Percentiles rank a stretch among this genome's conserved stretches.
Conservation (phyloP, 2,797 vertebrate species). For the Limnodromus scolopaceus region DNA sequence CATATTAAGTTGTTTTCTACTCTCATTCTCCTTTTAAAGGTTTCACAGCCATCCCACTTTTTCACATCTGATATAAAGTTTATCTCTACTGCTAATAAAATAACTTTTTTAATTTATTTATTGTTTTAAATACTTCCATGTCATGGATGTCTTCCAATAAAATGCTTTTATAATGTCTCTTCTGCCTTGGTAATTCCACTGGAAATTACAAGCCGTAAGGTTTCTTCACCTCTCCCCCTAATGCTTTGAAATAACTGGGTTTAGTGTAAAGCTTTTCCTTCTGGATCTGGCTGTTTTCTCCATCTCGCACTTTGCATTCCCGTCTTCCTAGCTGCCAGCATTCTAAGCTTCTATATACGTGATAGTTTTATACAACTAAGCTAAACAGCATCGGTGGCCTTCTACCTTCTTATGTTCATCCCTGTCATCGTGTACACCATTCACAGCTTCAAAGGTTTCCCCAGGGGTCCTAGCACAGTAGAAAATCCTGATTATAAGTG, state of each 20-base stretch:
- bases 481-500: conserved; percentile 86
- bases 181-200: conserved; percentile 70
- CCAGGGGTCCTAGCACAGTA: conserved; percentile 81
- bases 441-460: conserved; percentile 80
- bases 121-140: conserved; percentile 79
- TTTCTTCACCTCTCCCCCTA: conserved; percentile 67
- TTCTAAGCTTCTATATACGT: conserved; percentile 69
- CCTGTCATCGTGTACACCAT: conserved; percentile 74
- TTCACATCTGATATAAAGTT: conserved; percentile 72
- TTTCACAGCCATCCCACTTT: conserved; percentile 69
- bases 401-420: conserved; percentile 75
- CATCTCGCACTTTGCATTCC: conserved; percentile 63
- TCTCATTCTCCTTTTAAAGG: conserved; percentile 74
- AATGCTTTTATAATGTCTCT: conserved; percentile 76
- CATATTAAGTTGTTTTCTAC: conserved; percentile 72
- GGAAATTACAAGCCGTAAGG: conserved; percentile 75
- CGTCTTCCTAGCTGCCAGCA: conserved; percentile 69
- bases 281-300: conserved; percentile 61
- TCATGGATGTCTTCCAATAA: conserved; percentile 73
- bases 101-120: conserved; percentile 74
- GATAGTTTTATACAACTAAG: conserved; percentile 78
- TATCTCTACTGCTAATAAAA: conserved; percentile 77
- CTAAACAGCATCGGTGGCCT: conserved; percentile 67
- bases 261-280: conserved; percentile 69
- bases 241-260: conserved; percentile 55